Conservation (phyloP, 2,888 invertebrate genomes). For the Pseudolycoriella hygida region DNA sequence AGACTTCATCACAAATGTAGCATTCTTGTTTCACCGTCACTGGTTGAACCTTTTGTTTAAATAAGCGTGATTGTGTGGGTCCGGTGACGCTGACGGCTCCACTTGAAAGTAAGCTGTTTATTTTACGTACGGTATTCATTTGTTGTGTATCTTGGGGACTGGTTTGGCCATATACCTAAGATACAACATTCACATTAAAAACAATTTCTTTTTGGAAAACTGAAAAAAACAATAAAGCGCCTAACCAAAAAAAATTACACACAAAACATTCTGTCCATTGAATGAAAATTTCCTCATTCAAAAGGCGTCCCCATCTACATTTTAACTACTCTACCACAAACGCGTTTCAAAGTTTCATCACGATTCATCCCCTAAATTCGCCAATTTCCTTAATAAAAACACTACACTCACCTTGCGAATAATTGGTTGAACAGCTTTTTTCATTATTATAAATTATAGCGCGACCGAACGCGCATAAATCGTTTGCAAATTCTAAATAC, state of each 20-base stretch:
- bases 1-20: slow-evolving; percentile 29
- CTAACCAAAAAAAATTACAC: neutral
- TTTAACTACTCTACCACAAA: neutral
- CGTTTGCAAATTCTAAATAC: neutral
- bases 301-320: neutral
- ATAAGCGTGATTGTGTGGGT: slow-evolving; percentile 26
- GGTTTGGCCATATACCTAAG: slow-evolving; percentile 4
- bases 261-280: neutral
- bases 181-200: slow-evolving; percentile 2
- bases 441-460: neutral
- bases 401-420: slow-evolving; percentile 2
- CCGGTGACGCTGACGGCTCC: slow-evolving; percentile 29
- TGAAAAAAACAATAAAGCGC: neutral
- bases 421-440: neutral
- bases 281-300: neutral
- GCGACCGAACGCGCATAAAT: slow-evolving; percentile 1
- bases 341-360: slow-evolving; percentile 8
- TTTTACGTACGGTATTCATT: slow-evolving; percentile 28
- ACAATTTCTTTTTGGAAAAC: neutral
- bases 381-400: neutral
- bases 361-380: neutral
- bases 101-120: slow-evolving; percentile 28
- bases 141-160: slow-evolving; percentile 12
- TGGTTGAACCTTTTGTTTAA: slow-evolving; percentile 19
- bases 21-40: slow-evolving; percentile 14